A percentile compares a stretch with the other conserved stretches of the same genome.
Evolutionary conservation across 2,113 vertebrate species (phyloP).

Genomic region (crab-eating macaque (Macaca fascicularis)): T2T-MFA8v1.1 NC_088379.1:167760501-167761000

Average conservation of each 20-base stretch:
- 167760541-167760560: rapidly evolving
- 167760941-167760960: background rate
- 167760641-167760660: too few relatives aligned
- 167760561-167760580: rapidly evolving
- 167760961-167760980: background rate
- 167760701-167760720: background rate
- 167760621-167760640: too few relatives aligned
- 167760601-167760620: too few relatives aligned
- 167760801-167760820: background rate
- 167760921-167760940: background rate
- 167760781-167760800: background rate
- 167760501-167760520: too few relatives aligned
- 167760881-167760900: background rate
- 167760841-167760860: background rate
- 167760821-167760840: background rate
- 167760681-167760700: background rate
- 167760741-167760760: background rate
- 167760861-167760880: too few relatives aligned
- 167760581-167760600: rapidly evolving
- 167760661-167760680: background rate
- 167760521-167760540: too few relatives aligned
- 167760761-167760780: too few relatives aligned
- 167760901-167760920: background rate
- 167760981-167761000: background rate
- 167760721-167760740: background rate